These are phyloP conservation scores for Galemys pyrenaicus DNA, from an alignment of 2,113 vertebrate genomes.

Conservation along the genomic window DNA sequence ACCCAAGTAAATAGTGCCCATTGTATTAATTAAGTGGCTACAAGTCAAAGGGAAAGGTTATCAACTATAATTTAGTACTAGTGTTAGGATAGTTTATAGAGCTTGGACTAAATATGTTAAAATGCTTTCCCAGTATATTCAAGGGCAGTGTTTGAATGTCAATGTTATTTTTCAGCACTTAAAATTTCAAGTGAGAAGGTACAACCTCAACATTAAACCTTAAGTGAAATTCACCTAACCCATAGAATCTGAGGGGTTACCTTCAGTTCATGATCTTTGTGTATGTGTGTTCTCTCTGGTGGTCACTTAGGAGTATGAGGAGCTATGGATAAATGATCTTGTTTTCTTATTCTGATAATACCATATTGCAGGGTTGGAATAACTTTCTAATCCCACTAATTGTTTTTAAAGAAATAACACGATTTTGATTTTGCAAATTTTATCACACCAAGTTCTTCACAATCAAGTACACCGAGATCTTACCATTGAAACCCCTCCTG, in stretches of 20 bases:
- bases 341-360: conserved; percentile 53
- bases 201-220: not conserved
- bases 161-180: conserved; percentile 18
- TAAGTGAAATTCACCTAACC: not conserved
- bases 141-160: not conserved
- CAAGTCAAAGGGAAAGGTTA: not conserved
- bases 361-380: conserved; percentile 56
- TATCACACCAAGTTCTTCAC: conserved; percentile 54
- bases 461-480: conserved; percentile 67
- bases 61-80: not conserved
- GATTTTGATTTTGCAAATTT: conserved; percentile 56
- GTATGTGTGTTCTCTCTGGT: not conserved
- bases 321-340: not conserved
- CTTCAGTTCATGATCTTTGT: not conserved
- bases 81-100: not conserved
- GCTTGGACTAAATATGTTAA: not conserved
- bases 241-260: not conserved
- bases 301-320: not conserved
- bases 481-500: conserved; percentile 48
- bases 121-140: not conserved
- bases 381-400: conserved; percentile 59
- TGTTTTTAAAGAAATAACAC: conserved; percentile 64
- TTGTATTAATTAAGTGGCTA: not conserved
- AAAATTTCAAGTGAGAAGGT: not conserved
- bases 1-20: not conserved